Conservation (phyloP, 2,797 vertebrate genomes). For the Eutrigla gurnardus region DNA sequence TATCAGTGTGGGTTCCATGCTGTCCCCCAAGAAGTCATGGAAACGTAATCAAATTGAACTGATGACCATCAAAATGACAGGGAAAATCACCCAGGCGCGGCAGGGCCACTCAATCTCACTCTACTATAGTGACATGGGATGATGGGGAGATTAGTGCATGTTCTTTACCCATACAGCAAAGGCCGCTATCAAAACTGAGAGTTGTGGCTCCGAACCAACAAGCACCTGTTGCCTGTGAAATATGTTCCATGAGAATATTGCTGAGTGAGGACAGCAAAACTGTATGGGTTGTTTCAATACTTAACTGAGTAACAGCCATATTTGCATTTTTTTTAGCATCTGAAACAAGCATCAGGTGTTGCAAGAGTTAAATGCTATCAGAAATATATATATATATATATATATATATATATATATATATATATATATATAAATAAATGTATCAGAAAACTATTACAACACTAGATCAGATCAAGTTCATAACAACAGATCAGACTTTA, state of each 20-base stretch:
- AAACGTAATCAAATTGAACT: constrained; percentile 68
- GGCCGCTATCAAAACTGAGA: constrained; percentile 51
- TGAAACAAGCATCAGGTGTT: constrained; percentile 40
- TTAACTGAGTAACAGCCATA: constrained; percentile 31
- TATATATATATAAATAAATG: too few species aligned
- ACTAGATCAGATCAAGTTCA: not conserved
- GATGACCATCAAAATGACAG: constrained; percentile 74
- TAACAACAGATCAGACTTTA: not conserved
- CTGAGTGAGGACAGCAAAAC: constrained; percentile 16
- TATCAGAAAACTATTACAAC: not conserved
- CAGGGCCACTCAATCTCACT: constrained; percentile 61
- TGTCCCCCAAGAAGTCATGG: constrained; percentile 50
- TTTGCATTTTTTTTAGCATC: constrained; percentile 23
- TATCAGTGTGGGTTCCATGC: constrained; percentile 40
- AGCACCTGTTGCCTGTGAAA: constrained; percentile 63
- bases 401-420: too few species aligned
- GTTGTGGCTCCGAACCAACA: constrained; percentile 24
- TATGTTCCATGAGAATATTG: constrained; percentile 8
- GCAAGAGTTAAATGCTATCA: constrained; percentile 3
- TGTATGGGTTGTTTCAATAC: constrained; percentile 55
- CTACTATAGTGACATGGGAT: constrained; percentile 41
- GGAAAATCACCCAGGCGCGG: constrained; percentile 62
- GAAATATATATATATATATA: too few species aligned
- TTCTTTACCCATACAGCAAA: constrained; percentile 50
- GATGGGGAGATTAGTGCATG: constrained; percentile 37